Conservation (phyloP, 2,888 invertebrate species). For the Gasteruption jaculator region DNA sequence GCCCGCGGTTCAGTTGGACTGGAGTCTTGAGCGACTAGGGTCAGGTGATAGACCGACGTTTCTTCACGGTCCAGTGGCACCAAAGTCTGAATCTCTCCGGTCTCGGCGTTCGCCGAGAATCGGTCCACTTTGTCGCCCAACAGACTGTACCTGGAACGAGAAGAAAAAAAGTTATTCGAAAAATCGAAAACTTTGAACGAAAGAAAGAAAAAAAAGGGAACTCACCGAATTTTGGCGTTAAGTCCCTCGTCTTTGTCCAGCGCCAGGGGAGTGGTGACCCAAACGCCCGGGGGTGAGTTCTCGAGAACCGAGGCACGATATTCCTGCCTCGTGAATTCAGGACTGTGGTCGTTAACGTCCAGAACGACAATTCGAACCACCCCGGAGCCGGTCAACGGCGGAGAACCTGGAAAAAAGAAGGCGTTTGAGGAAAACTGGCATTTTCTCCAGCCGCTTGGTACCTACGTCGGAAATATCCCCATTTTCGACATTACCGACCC, state of each 20-base stretch:
- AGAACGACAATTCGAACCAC: conserved; percentile 85
- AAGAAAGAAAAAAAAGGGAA: background rate
- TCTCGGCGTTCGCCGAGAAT: conserved; percentile 74
- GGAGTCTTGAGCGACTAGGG: conserved; percentile 83
- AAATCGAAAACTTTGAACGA: conserved; percentile 2
- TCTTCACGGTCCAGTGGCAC: conserved; percentile 76
- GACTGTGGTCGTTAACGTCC: conserved; percentile 92
- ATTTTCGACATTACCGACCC: no score
- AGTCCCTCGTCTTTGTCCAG: conserved; percentile 78
- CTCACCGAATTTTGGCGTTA: conserved; percentile 77
- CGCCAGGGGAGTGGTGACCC: conserved; percentile 74
- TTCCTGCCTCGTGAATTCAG: conserved; percentile 78
- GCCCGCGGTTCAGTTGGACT: conserved; percentile 81
- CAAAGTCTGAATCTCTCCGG: conserved; percentile 75
- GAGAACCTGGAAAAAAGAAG: conserved; percentile 67
- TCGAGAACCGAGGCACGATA: conserved; percentile 78
- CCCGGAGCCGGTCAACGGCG: conserved; percentile 88
- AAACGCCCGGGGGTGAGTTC: conserved; percentile 74
- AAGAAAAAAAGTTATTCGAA: conserved; percentile 6
- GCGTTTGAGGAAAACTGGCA: no score
- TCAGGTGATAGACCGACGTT: conserved; percentile 70
- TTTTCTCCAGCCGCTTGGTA: no score
- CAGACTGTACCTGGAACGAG: conserved; percentile 63
- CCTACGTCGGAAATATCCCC: no score
- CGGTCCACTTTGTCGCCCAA: conserved; percentile 76